Evolutionary conservation across 2,888 invertebrate species (phyloP).

Genomic region (Gari tellinella): DNA sequence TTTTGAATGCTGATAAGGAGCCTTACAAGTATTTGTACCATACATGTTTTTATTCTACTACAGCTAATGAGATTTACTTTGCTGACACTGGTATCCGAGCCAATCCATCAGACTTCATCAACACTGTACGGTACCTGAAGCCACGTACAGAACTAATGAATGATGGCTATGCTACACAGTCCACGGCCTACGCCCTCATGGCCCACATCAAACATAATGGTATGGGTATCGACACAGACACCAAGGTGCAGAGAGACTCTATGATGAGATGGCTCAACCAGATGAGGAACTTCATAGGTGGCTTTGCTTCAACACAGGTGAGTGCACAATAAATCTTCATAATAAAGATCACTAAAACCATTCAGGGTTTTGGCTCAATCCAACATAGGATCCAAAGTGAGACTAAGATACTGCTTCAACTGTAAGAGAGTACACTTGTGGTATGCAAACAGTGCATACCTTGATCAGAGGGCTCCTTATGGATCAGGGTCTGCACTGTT

Average conservation of each 20-base stretch:
- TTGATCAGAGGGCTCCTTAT: no score
- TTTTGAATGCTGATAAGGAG: no score
- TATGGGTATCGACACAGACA: conserved; percentile 45
- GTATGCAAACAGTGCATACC: no score
- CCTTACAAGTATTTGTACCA: no score
- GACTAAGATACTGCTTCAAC: no score
- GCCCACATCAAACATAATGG: conserved; percentile 87
- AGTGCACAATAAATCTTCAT: no score
- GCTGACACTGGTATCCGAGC: conserved; percentile 75
- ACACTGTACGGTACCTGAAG: conserved; percentile 90
- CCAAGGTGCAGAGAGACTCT: conserved; percentile 72
- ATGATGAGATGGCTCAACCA: conserved; percentile 83
- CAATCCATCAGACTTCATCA: conserved; percentile 78
- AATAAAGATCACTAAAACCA: no score
- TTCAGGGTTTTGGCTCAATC: no score
- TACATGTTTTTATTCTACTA: background rate
- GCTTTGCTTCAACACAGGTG: conserved; percentile 82
- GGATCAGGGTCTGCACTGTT: no score
- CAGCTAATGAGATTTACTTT: conserved; percentile 80
- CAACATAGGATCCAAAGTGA: no score
- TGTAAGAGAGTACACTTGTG: background rate
- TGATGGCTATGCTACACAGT: conserved; percentile 96
- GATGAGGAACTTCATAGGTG: conserved; percentile 82
- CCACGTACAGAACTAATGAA: conserved; percentile 92
- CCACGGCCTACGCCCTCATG: conserved; percentile 95